Evolutionary conservation across 2,888 invertebrate species (phyloP).

Genomic region (Apeira syringaria): DNA sequence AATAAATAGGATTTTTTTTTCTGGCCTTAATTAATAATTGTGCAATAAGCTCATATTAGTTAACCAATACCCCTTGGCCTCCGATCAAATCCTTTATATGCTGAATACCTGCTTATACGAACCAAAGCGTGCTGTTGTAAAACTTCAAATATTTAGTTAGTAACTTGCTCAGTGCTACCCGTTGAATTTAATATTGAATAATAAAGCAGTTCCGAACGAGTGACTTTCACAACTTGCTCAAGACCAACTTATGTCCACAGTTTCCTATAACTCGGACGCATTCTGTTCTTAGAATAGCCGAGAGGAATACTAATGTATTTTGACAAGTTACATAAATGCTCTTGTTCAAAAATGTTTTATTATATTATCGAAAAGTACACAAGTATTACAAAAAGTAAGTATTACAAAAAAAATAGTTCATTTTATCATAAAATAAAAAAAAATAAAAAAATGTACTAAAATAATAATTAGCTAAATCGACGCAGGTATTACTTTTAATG

Average conservation of each 20-base stretch:
- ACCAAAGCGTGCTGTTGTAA: constrained; percentile 52
- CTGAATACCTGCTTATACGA: constrained; percentile 45
- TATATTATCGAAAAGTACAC: no score
- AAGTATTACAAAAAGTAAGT: no score
- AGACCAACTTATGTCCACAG: constrained; percentile 64
- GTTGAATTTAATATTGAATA: constrained; percentile 81
- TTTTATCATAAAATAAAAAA: no score
- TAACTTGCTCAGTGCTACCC: constrained; percentile 71
- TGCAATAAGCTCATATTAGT: no score
- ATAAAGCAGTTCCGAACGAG: constrained; percentile 77
- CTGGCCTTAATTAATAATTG: no score
- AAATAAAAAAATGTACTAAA: no score
- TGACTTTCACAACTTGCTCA: constrained; percentile 73
- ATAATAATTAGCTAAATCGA: no score
- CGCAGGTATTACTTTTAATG: no score
- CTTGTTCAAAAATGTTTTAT: no score
- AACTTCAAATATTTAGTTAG: constrained; percentile 80
- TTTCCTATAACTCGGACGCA: constrained; percentile 58
- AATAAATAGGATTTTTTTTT: no score
- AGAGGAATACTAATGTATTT: constrained; percentile 45
- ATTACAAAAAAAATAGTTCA: no score
- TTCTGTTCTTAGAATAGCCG: constrained; percentile 35
- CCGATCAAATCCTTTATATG: constrained; percentile 28
- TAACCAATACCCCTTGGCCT: constrained; percentile 14
- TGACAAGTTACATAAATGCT: no score